A percentile compares a stretch with the other conserved stretches of the same genome.
These are phyloP conservation scores for Pycnomerus fuliginosus DNA, from an alignment of 2,888 invertebrate genomes.

Conservation along the genomic window DNA sequence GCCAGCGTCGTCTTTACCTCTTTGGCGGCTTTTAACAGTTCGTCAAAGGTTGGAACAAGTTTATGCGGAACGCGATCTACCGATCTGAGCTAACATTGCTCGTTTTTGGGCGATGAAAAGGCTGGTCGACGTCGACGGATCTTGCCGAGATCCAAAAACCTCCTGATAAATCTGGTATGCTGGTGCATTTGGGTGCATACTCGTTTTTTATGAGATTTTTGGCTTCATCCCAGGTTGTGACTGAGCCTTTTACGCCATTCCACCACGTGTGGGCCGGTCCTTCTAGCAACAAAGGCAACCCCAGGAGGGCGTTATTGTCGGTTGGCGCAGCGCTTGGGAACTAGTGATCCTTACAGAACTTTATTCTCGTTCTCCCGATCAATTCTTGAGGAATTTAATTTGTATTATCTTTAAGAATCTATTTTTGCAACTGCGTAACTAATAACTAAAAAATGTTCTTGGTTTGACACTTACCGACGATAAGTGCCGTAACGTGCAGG, in stretches of 20 bases:
- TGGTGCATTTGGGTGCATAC: constrained; percentile 20
- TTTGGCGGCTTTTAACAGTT: not conserved
- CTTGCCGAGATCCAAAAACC: constrained; percentile 23
- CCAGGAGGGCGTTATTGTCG: constrained; percentile 19
- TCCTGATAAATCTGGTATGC: constrained; percentile 24
- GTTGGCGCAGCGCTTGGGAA: not conserved
- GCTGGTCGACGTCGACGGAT: not conserved
- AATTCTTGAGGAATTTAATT: too few relatives aligned
- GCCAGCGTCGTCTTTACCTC: not conserved
- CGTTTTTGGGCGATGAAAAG: constrained; percentile 24
- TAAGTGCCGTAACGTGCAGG: too few relatives aligned
- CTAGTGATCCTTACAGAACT: not conserved
- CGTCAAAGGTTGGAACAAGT: not conserved
- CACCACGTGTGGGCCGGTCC: constrained; percentile 22
- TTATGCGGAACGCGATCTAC: not conserved
- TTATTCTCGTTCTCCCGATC: too few relatives aligned
- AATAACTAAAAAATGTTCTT: too few relatives aligned
- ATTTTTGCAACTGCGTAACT: too few relatives aligned
- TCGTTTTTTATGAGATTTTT: constrained; percentile 10
- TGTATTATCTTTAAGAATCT: too few relatives aligned
- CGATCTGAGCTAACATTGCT: constrained; percentile 22
- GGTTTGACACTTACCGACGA: too few relatives aligned
- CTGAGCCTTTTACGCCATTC: constrained; percentile 12
- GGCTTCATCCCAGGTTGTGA: constrained; percentile 18
- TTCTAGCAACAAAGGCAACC: constrained; percentile 18